Evolutionary conservation across 1,140 invertebrate species (phyloP), one percentile per base, ranked within the genome.

Genomic region (Hydropsyche tenuis): DNA sequence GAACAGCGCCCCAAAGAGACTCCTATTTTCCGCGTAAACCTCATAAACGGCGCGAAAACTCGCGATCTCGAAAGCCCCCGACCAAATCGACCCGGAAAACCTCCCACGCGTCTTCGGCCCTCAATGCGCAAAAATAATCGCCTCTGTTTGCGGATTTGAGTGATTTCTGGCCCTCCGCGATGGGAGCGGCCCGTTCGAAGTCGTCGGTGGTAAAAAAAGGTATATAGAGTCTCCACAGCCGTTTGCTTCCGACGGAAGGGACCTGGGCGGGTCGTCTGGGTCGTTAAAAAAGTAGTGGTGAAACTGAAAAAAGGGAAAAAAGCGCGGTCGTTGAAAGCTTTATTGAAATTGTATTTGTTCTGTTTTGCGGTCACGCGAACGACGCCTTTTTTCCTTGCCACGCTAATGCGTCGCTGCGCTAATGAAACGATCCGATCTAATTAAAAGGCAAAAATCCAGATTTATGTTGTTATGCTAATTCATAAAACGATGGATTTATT

Each of bases 301-400:
- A n/a, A n/a, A 9, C 30, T 37, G 30, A 4, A 9, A 9, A 37
- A 37, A 37, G 9, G 9, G 6, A 5, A 22, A 20, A 20, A 62
- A 62, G 56, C 56, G 14, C 30, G 71, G 65, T 46, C 56, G 45
- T 46, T 75, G 74, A 76, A 73, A 76, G 75, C 71, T 76, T 73
- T 76, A 76, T 76, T 76, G 75, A 76, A 75, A 76, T 73, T 45
- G 25, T 69, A 56, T 63, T 73, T 71, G 70, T 73, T 71, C 51
- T 20, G 66, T 37, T 37, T 37, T 37, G 51, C 20, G 23, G 63
- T 72, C 74, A 75, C 70, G 74, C 74, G 63, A 72, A 22, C 7
- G 18, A 45, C 37, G 22, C 45, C 3, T 51, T 37, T 43, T n/a
- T 42, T 45, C 30, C 64, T 56, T 63, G 72, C 72, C n/a, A 48